Base-by-base conservation (phyloP, 1,140 invertebrate species). In the Dolichoris vasculosae region DNA sequence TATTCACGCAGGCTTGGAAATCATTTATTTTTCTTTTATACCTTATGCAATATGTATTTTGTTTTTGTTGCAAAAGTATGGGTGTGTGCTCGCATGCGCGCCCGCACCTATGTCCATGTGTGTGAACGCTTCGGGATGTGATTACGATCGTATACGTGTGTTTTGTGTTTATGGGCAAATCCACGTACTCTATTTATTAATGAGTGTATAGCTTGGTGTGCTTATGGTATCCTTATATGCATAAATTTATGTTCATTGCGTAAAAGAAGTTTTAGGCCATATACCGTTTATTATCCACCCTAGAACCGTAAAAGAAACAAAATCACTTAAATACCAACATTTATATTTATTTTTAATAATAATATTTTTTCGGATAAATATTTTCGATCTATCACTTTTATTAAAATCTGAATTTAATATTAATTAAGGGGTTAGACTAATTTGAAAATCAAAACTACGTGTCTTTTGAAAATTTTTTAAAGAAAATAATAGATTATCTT, bases 251-350 rank as follows among this genome's bases (percentile, higher is more conserved):
- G 30, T 67, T 30, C 23, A 67, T 82, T 20, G 43, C 51, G 82
- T 59, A 46, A 48, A 84, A 78, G 43, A 84, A 69, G 26, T 71
- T 84, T 84, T 84, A 84, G 83, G 76, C 83, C 83, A 84, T 79
- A 46, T 55, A 84, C 55, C 40, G 40, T 48, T 17, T 1, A 35
- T 48, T 17, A 63, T 43, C 40, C 23, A 75, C 23, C 40, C 7
- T 48, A 11, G 26, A 82, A 15, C 23, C 15, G 23, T n/a, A 63
- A 71, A 23, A 64, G 4, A 17, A 48, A 30, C 1, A 51, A 17
- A 76, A 73, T 6, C 8, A 73, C 1, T 73, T 1, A 73, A 43
- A 3, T 30, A 7, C 35, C 13, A 35, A 67, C 1, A 35, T 30
- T 67, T 35, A 35, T 67, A 7, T 32, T 35, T 35, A 67, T 26